A percentile compares a stretch with the other conserved stretches of the same genome.
Conservation (phyloP, 2,797 vertebrate genomes). For the Uromys caudimaculatus region DNA sequence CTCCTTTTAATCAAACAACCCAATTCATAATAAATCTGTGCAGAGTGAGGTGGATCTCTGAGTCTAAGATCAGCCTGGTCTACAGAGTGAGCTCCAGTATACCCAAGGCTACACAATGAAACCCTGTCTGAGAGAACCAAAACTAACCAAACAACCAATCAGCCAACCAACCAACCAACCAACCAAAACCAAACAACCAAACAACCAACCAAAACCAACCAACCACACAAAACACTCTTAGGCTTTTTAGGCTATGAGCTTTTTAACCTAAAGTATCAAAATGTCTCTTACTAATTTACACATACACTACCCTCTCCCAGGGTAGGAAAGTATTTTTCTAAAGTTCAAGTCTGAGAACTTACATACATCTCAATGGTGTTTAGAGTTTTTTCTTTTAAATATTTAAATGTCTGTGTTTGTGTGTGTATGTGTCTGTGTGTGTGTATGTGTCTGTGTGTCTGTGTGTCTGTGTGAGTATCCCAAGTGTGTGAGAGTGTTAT, state of each 20-base stretch:
- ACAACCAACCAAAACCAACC: neutral
- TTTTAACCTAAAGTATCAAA: conserved; percentile 21
- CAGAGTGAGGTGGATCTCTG: neutral
- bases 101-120: neutral
- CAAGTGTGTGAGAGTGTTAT: neutral
- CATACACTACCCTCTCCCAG: neutral
- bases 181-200: neutral
- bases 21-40: neutral
- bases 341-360: conserved; percentile 30
- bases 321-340: neutral
- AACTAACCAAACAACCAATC: neutral
- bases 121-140: neutral
- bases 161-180: neutral
- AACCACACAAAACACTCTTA: neutral
- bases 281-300: neutral
- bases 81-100: neutral
- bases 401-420: neutral
- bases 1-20: neutral
- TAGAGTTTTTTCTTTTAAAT: neutral
- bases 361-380: neutral
- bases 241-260: neutral
- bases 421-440: too few relatives aligned
- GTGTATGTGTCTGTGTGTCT: neutral
- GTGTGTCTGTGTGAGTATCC: neutral
- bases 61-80: neutral